phyloP scores from a whole-genome alignment of 2,797 vertebrate species.

The Sebastes matsubarae region DNA sequence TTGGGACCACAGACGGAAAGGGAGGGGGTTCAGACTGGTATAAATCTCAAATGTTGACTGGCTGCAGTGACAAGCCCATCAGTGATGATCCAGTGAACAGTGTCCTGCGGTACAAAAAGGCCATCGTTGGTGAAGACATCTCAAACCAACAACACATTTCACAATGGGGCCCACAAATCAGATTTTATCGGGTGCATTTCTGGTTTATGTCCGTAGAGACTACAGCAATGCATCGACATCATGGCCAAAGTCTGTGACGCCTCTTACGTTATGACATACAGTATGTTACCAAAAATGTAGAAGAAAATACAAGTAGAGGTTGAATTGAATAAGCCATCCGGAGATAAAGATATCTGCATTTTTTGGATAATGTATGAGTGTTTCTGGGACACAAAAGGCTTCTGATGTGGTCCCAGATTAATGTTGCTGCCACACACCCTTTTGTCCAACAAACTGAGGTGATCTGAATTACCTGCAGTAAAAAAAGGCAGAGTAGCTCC shows the following conservation, averaged over 20 bases:
- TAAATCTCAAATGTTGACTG: slow-evolving; percentile 77
- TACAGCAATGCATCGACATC: slow-evolving; percentile 7
- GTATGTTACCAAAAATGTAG: slow-evolving; percentile 5
- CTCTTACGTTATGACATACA: slow-evolving; percentile 1
- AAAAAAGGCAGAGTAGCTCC: slow-evolving; percentile 26
- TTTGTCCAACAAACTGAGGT: slow-evolving; percentile 27
- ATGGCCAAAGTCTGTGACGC: not conserved
- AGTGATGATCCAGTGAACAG: slow-evolving; percentile 69
- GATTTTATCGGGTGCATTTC: slow-evolving; percentile 35
- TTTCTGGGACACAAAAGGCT: slow-evolving; percentile 40
- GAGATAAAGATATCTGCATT: slow-evolving; percentile 12
- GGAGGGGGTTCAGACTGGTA: slow-evolving; percentile 53
- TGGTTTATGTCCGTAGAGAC: not conserved
- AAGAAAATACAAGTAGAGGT: slow-evolving; percentile 8
- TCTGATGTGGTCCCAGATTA: slow-evolving; percentile 44
- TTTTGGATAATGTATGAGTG: slow-evolving; percentile 3
- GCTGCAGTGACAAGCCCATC: slow-evolving; percentile 74
- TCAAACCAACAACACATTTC: slow-evolving; percentile 55
- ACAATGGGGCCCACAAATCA: slow-evolving; percentile 38
- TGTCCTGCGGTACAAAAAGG: slow-evolving; percentile 63
- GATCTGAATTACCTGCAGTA: slow-evolving; percentile 50
- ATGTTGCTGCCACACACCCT: slow-evolving; percentile 24
- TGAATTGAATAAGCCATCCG: not conserved
- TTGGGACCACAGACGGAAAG: slow-evolving; percentile 43
- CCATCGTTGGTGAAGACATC: slow-evolving; percentile 54